Evolutionary conservation across 2,797 vertebrate species (phyloP).

Genomic region (Odontamblyopus lacepedii): DNA sequence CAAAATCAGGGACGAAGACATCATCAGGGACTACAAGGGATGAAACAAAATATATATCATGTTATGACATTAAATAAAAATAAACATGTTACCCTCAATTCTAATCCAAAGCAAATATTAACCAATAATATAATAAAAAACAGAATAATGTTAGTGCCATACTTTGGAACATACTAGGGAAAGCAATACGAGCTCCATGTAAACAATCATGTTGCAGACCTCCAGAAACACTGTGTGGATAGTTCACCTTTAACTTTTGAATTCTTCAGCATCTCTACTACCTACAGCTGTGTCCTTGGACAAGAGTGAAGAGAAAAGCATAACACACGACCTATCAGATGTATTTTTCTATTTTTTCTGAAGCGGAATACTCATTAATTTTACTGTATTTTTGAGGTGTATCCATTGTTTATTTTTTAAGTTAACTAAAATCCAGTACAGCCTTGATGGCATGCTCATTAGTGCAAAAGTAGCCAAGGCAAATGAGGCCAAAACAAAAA

Average conservation of each 20-base stretch:
- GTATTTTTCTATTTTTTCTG: too few relatives aligned
- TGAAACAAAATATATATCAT: background rate
- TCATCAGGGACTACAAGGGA: slow-evolving; percentile 88
- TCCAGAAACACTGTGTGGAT: too few relatives aligned
- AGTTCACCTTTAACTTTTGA: too few relatives aligned
- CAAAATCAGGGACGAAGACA: slow-evolving; percentile 92
- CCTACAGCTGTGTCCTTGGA: too few relatives aligned
- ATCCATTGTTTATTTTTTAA: background rate
- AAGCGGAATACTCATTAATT: background rate
- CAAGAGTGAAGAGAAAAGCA: too few relatives aligned
- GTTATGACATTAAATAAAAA: background rate
- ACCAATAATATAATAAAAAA: background rate
- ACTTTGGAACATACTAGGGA: too few relatives aligned
- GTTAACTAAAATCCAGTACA: background rate
- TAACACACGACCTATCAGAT: too few relatives aligned
- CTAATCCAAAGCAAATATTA: background rate
- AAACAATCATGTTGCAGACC: too few relatives aligned
- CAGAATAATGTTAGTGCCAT: too few relatives aligned
- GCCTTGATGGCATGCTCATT: slow-evolving; percentile 7
- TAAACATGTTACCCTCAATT: background rate
- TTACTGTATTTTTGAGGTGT: background rate
- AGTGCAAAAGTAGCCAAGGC: background rate
- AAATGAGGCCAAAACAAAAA: slow-evolving; percentile 3
- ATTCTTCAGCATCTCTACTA: too few relatives aligned
- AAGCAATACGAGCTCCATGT: too few relatives aligned